These are phyloP conservation scores for Vanessa tameamea DNA, from an alignment of 1,140 invertebrate species.

Conservation along the genomic window DNA sequence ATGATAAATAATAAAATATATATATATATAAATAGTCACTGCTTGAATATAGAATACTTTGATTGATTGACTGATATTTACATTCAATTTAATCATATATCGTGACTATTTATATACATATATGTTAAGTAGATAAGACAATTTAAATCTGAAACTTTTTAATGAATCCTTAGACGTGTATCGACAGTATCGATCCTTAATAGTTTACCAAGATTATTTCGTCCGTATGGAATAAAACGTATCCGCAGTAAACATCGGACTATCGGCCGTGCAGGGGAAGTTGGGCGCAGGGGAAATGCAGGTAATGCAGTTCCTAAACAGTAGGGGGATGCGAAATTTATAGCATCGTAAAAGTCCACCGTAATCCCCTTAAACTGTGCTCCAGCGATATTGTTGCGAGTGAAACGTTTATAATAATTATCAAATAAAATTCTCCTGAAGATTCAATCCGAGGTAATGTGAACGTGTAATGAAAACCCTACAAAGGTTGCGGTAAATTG, in stretches of 20 bases:
- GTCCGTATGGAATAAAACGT: background rate
- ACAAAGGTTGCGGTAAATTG: background rate
- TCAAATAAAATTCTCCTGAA: background rate
- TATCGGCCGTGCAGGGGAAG: background rate
- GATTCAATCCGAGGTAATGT: background rate
- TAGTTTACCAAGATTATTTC: background rate
- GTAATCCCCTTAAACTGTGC: slow-evolving; percentile 26
- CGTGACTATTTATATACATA: too few relatives aligned
- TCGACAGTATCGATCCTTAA: too few relatives aligned
- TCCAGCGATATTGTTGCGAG: slow-evolving; percentile 1
- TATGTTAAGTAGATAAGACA: too few relatives aligned
- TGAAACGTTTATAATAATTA: slow-evolving; percentile 6
- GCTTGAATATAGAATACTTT: too few relatives aligned
- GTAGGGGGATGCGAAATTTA: slow-evolving; percentile 27
- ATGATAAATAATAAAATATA: too few relatives aligned
- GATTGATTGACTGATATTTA: too few relatives aligned
- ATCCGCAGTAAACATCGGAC: background rate
- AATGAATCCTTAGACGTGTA: too few relatives aligned
- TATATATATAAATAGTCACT: too few relatives aligned
- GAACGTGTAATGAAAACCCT: background rate
- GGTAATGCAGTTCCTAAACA: slow-evolving; percentile 34
- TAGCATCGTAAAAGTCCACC: slow-evolving; percentile 31
- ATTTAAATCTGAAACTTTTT: too few relatives aligned
- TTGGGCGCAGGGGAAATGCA: slow-evolving; percentile 32
- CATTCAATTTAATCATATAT: too few relatives aligned